Evolutionary conservation across 1,140 invertebrate species (phyloP), one percentile per base, ranked within the genome.

Genomic region (Meloidogyne chitwoodi): DNA sequence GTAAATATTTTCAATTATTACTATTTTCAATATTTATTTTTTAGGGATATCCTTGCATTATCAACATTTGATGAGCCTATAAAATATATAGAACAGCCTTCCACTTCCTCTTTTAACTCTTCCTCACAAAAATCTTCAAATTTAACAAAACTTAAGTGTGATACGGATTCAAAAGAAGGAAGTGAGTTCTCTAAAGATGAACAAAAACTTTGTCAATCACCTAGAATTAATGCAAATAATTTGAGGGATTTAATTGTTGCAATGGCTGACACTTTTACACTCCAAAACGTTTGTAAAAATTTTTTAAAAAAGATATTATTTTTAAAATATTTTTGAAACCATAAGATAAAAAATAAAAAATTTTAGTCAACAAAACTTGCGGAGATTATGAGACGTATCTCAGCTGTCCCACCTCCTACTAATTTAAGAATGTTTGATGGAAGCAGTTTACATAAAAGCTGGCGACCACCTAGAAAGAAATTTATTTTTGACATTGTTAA

Each of bases 401-500:
- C 48, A n/a, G 48, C n/a, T 56, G 12, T 8, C 19, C 5, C 48
- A 56, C 48, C 48, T 56, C 48, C n/a, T 6, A n/a, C 48, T 6
- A 56, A 56, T 56, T n/a, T 56, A n/a, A 56, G n/a, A 56, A 56
- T 56, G 5, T 14, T 56, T n/a, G n/a, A n/a, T 56, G 48, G 48
- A 14, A 56, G 48, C 19, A 56, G 48, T 56, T 56, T 56, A 56
- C 48, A 56, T 56, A 31, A 61, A 29, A 74, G 63, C 22, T 82
- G 81, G 81, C 34, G 41, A 31, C 81, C 81, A 66, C 79, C 75
- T 24, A 81, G 65, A 56, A 64, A 73, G 19, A 74, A 82, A 61
- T 82, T 82, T 61, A 82, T 82, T 41, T 82, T 69, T 68, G 81
- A 82, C 24, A 34, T 83, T 38, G 26, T 56, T 5, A 72, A 80